phyloP scores from a whole-genome alignment of 2,113 vertebrate species.

The Helogale parvula region DNA sequence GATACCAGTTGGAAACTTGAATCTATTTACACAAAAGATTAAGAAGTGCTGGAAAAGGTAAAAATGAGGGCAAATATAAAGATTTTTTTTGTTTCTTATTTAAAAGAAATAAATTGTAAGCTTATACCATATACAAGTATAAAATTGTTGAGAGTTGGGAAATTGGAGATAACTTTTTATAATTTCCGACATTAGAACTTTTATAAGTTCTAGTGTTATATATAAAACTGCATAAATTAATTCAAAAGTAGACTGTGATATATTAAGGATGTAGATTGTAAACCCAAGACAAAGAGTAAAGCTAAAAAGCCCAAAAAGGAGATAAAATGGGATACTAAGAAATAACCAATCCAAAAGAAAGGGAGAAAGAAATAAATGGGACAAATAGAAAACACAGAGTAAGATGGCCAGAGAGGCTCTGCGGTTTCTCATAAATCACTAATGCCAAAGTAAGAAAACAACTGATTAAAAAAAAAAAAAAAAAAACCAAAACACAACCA shows the following conservation, averaged over 20 bases:
- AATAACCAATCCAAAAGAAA: neutral
- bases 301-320: neutral
- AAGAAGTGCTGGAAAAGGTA: neutral
- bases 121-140: neutral
- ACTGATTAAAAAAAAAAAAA: neutral
- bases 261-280: neutral
- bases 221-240: neutral
- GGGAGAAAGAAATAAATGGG: neutral
- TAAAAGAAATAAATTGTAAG: neutral
- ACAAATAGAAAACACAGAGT: neutral
- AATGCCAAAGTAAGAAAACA: neutral
- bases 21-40: neutral
- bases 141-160: neutral
- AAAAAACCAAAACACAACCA: neutral
- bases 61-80: neutral
- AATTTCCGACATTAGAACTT: conserved; percentile 15
- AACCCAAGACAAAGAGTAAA: neutral
- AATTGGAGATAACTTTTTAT: neutral
- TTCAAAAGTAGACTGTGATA: neutral
- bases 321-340: neutral
- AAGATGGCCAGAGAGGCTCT: neutral
- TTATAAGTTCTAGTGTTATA: conserved; percentile 1
- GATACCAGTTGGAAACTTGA: neutral
- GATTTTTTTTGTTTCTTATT: neutral
- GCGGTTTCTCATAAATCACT: neutral